A percentile compares a stretch with the other conserved stretches of the same genome.
Conservation (phyloP, 2,797 vertebrate genomes). For the Hirundo rustica region DNA sequence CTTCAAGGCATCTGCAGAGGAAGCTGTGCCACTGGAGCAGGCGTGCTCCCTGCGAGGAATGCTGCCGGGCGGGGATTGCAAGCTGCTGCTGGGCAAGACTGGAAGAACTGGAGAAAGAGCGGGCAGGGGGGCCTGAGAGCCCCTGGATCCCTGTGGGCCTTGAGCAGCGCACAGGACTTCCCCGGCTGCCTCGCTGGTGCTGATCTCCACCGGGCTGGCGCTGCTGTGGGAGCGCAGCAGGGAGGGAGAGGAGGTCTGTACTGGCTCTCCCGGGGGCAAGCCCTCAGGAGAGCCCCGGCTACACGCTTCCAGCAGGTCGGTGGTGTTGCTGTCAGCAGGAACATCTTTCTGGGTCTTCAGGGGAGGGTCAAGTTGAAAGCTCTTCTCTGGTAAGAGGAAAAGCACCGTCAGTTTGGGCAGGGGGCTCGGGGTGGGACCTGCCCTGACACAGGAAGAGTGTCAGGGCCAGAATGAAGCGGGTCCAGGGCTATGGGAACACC, state of each 20-base stretch:
- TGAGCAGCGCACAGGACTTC: neutral
- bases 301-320: neutral
- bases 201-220: neutral
- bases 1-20: neutral
- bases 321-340: conserved; percentile 39
- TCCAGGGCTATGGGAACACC: neutral
- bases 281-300: neutral
- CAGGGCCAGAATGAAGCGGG: neutral
- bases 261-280: rapidly evolving
- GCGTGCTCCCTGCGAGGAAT: neutral
- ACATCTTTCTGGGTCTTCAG: neutral
- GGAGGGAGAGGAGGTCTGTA: conserved; percentile 1
- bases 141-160: rapidly evolving
- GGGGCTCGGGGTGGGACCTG: neutral
- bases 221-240: neutral
- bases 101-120: neutral
- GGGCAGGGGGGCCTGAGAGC: rapidly evolving
- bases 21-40: neutral
- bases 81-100: neutral
- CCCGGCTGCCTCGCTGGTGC: neutral
- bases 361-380: neutral
- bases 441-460: rapidly evolving
- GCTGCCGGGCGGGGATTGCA: rapidly evolving
- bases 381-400: conserved; percentile 19
- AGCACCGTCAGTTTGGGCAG: rapidly evolving